Evolutionary conservation across 2,888 invertebrate genomes (phyloP).

Genomic region (Chrysomela aeneicollis): DNA sequence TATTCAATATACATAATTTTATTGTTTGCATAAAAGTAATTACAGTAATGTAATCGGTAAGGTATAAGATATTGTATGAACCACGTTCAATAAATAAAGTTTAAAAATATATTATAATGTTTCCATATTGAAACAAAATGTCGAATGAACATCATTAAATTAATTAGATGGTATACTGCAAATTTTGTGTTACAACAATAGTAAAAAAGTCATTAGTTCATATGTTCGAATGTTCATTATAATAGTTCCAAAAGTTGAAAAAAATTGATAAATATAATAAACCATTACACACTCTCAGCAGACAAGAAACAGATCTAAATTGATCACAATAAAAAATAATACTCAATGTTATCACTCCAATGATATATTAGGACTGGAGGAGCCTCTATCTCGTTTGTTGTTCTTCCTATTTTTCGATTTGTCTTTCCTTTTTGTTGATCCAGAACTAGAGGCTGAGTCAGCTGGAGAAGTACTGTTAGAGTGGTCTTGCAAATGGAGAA

Average conservation of each 20-base stretch:
- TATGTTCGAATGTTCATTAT: neutral
- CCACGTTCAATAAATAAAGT: slow-evolving; percentile 18
- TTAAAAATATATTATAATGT: slow-evolving; percentile 8
- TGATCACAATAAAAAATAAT: slow-evolving; percentile 14
- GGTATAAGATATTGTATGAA: slow-evolving; percentile 19
- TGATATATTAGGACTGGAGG: slow-evolving; percentile 51
- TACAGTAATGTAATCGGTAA: slow-evolving; percentile 21
- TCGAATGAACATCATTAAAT: neutral
- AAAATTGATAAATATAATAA: slow-evolving; percentile 22
- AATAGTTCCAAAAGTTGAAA: slow-evolving; percentile 29
- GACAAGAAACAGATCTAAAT: neutral
- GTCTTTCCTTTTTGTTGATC: slow-evolving; percentile 53
- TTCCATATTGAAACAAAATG: neutral
- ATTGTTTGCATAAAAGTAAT: slow-evolving; percentile 11
- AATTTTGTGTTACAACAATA: no score
- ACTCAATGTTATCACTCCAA: slow-evolving; percentile 41
- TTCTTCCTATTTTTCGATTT: slow-evolving; percentile 54
- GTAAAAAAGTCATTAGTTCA: no score
- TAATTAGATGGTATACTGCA: neutral
- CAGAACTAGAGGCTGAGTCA: slow-evolving; percentile 52
- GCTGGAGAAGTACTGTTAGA: slow-evolving; percentile 58
- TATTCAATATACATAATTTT: slow-evolving; percentile 18
- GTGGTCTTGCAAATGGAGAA: slow-evolving; percentile 54
- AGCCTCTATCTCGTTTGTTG: slow-evolving; percentile 52
- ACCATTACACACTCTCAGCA: neutral